A percentile compares a stretch with the other conserved stretches of the same genome.
phyloP scores from a whole-genome alignment of 2,888 invertebrate species.

The Drosophila macrospina region DNA sequence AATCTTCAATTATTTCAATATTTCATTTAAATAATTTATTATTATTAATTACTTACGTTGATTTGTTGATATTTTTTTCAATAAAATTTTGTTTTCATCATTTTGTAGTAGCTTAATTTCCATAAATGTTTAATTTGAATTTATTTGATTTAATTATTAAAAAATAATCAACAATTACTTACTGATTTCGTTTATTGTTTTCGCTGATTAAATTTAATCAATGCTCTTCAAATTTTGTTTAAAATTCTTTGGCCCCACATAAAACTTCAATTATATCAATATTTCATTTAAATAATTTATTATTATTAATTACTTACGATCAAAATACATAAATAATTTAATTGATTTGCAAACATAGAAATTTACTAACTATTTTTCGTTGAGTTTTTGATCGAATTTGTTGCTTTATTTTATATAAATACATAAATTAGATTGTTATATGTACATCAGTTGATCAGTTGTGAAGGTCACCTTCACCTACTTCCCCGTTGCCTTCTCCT shows the following conservation, averaged over 20 bases:
- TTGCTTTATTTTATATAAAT: conserved; percentile 13
- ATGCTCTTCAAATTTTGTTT: background rate
- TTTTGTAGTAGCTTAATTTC: conserved; percentile 50
- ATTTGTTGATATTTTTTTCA: conserved; percentile 68
- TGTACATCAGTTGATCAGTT: conserved; percentile 21
- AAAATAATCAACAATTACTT: no score
- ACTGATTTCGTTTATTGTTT: no score
- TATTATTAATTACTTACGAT: conserved; percentile 66
- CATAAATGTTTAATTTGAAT: background rate
- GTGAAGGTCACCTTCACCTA: conserved; percentile 22
- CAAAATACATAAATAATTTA: conserved; percentile 65
- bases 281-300: conserved; percentile 54
- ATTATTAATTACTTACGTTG: conserved; percentile 64
- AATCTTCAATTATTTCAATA: background rate
- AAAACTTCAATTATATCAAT: background rate
- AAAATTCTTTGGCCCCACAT: no score
- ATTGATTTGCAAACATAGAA: conserved; percentile 48
- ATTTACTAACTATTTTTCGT: conserved; percentile 48
- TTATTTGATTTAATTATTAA: no score
- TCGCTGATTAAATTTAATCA: no score
- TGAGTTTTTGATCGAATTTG: conserved; percentile 25
- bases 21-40: conserved; percentile 57
- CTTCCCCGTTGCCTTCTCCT: conserved; percentile 81
- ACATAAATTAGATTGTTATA: conserved; percentile 41
- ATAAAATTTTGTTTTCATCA: conserved; percentile 66